Evolutionary conservation across 2,113 vertebrate genomes (phyloP), one percentile per base, ranked within the genome.

Genomic region (Dasyurus viverrinus): DNA sequence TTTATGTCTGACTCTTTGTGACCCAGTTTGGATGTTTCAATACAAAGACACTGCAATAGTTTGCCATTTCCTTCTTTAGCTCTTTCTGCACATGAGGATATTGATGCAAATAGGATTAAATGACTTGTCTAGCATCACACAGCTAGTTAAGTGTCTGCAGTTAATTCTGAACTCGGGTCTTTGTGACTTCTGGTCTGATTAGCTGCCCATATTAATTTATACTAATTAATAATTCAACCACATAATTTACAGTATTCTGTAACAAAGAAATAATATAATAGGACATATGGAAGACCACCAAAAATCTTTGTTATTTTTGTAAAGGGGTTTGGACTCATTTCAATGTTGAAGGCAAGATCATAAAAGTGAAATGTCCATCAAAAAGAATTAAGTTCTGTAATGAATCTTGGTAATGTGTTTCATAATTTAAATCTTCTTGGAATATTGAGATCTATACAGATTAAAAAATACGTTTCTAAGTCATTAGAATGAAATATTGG

Each of bases 341-440:
- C n/a, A 42, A 42, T 84, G n/a, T 84, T 84, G n/a, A 23, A 42
- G 25, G 47, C 92, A 26, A 89, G 76, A 42, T 92, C 27, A 68
- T 92, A 94, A 93, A n/a, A 94, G 27, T 90, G 48, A 94, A 96
- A 42, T 30, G 93, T 9, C 23, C 55, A 4, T 93, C n/a, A 93
- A 26, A 90, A 84, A 76, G n/a, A 84, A 42, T 84, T 42, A n/a
- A 84, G 68, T 68, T 68, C 30, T 68, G 0, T 84, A 84, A 42
- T 42, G 68, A 42, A 42, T 84, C n/a, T 84, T 84, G n/a, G 19
- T 84, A 84, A 76, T 76, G 68, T 42, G 16, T 76, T 76, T 76
- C 68, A 76, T 42, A 42, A 22, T 76, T 76, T 76, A 22, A 76
- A 76, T 76, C 36, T 54, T 54, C 53, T 76, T 76, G 14, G 68